Base-by-base conservation (phyloP, 2,797 vertebrate genomes). In the Phrynocephalus forsythii region DNA sequence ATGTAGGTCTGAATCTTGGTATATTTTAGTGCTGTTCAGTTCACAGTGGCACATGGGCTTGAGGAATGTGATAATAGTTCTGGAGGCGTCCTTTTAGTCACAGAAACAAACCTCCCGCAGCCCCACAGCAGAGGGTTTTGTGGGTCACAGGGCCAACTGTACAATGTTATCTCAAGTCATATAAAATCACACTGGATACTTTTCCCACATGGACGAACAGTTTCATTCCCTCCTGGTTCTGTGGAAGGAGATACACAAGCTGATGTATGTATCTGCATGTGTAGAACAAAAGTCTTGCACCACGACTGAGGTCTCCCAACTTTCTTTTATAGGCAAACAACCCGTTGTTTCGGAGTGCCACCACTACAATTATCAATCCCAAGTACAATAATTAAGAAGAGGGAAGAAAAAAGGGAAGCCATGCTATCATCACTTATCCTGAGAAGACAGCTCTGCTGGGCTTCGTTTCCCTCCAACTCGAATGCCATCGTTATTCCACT, bases 311-410 rank as follows among this genome's bases (percentile, higher is more conserved):
- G 63, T 79, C 22, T 78, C 16, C 24, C 10, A 30, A 90, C 72
- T 90, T 76, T 73, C 16, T 87, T 50, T 89, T 83, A 3, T 92
- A 97, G 97, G 90, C 79, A 30, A 92, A 85, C 86, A 97, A 97
- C 87, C 96, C 97, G n/a, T 95, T 97, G 91, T 97, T 95, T 90
- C 83, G 92, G 91, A 96, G 94, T 20, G 97, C 97, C 16, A 92
- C 96, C 30, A 97, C 97, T 0, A 97, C 97, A 5, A 93, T 95
- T 6, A 7, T 95, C 75, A 97, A 97, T 78, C 97, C 97, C 44
- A 84, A 67, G 15, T 67, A 67, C 52, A 68, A 5, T 44, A 26
- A 76, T 16, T 76, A 48, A 33, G 44, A 26, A 24, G 13, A 10
- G 44, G 8, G 11, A 11, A 56, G 38, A 48, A 24, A 7, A 48